Percentiles rank a stretch among this genome's conserved stretches.
Evolutionary conservation across 2,888 invertebrate species (phyloP).

Genomic region (Eilema griseolum): DNA sequence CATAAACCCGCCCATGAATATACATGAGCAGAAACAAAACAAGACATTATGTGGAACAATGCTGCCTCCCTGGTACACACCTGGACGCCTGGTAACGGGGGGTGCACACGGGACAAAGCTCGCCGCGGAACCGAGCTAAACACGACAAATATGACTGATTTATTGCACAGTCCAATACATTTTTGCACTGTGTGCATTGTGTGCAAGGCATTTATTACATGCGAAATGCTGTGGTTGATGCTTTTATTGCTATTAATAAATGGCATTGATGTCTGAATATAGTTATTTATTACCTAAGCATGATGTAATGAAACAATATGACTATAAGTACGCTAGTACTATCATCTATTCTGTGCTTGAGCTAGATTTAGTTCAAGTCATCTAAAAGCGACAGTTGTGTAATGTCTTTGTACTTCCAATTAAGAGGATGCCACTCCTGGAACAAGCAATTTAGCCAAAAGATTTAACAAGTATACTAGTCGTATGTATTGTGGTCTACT

Average conservation of each 20-base stretch:
- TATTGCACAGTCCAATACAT: constrained; percentile 29
- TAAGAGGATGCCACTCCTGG: background rate
- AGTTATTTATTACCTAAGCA: no score
- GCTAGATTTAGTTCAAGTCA: no score
- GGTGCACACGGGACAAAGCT: constrained; percentile 15
- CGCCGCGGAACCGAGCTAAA: background rate
- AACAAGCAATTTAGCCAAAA: background rate
- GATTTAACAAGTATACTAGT: background rate
- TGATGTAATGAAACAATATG: no score
- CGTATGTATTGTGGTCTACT: background rate
- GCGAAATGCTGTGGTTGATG: background rate
- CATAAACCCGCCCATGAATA: constrained; percentile 59
- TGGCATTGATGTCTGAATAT: background rate
- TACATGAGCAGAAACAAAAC: constrained; percentile 62
- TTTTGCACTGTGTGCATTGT: background rate
- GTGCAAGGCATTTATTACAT: background rate
- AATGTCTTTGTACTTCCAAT: background rate
- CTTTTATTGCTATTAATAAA: background rate
- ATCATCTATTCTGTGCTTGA: no score
- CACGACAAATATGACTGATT: constrained; percentile 35
- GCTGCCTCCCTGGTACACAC: constrained; percentile 30
- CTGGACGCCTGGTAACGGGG: constrained; percentile 21
- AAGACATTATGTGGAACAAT: constrained; percentile 56
- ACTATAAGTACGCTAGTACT: no score
- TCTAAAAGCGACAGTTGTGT: background rate